Percentiles rank a stretch among this genome's conserved stretches.
phyloP scores from a whole-genome alignment of 2,888 invertebrate genomes.

The Venusia cambrica region DNA sequence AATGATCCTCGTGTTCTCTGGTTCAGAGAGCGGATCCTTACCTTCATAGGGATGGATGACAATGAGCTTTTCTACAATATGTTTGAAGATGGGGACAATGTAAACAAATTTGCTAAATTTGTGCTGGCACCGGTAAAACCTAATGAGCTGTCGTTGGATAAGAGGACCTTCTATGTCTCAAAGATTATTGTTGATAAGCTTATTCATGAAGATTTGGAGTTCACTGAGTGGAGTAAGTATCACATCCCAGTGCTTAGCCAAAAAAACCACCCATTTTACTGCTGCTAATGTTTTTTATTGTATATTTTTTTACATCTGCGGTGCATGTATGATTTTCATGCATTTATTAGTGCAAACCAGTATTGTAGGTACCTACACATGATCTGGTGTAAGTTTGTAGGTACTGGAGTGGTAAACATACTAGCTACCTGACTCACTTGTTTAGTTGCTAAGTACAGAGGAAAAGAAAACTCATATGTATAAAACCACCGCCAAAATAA shows the following conservation, averaged over 20 bases:
- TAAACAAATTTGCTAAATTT: slow-evolving; percentile 55
- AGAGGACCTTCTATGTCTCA: slow-evolving; percentile 83
- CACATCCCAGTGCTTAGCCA: neutral
- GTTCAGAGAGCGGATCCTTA: slow-evolving; percentile 84
- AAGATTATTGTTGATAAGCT: slow-evolving; percentile 87
- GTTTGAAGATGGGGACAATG: slow-evolving; percentile 76
- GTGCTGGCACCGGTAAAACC: slow-evolving; percentile 46
- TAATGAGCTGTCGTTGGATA: slow-evolving; percentile 67
- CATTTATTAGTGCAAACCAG: no score
- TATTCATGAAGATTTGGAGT: slow-evolving; percentile 85
- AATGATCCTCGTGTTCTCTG: slow-evolving; percentile 84
- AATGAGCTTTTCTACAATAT: slow-evolving; percentile 82
- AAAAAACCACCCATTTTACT: neutral
- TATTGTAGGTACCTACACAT: no score
- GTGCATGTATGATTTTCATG: no score
- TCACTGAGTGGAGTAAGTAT: slow-evolving; percentile 87
- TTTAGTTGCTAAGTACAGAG: no score
- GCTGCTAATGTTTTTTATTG: no score
- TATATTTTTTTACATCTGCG: no score
- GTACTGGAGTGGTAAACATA: no score
- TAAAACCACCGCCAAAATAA: no score
- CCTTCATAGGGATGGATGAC: slow-evolving; percentile 78
- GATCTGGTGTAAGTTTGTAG: no score
- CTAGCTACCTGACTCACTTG: no score
- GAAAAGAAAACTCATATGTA: no score